Evolutionary conservation across 2,888 invertebrate species (phyloP), one percentile per base, ranked within the genome.

Genomic region (Phorcus lineatus): DNA sequence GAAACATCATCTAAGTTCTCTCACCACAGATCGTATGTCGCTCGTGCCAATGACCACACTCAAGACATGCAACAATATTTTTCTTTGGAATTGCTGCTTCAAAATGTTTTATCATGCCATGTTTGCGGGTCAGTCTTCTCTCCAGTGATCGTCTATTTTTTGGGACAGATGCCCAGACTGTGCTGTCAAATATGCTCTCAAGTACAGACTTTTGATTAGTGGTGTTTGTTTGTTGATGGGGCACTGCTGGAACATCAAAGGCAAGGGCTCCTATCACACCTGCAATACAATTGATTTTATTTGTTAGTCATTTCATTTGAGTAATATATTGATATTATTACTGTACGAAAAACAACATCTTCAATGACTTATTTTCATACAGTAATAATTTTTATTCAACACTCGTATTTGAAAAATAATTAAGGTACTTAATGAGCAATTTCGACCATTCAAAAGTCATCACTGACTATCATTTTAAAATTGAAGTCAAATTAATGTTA

Each of bases 41-140:
- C 94, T 97, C 96, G 92, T 97, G 95, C 93, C 96, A 95, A 92
- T 96, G 95, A 0, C 98, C 98, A 94, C 98, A 98, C 70, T 95
- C 95, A 83, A 95, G 94, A 90, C 98, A 98, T 0, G 95, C 95
- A 84, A 96, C 94, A 47, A 98, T 94, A 92, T 96, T 95, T 3
- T 94, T 96, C 92, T 96, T 97, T 0, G 96, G 95, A 31, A 94
- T 94, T 17, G 96, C 91, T 83, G 95, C 94, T 93, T 97, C 97
- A 94, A 95, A 95, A 16, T 94, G 93, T 91, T 95, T 95, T 0
- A 95, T 94, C 0, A 95, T 95, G 0, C 97, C 97, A 93, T 95
- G 97, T 93, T 95, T 96, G 74, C 97, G 94, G 67, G 95, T 96
- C 86, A 94, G 93, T 82, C 97, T 94, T 91, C 94, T 96, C 91